Conservation (phyloP, 2,888 invertebrate genomes). For the Protophormia terraenovae region DNA sequence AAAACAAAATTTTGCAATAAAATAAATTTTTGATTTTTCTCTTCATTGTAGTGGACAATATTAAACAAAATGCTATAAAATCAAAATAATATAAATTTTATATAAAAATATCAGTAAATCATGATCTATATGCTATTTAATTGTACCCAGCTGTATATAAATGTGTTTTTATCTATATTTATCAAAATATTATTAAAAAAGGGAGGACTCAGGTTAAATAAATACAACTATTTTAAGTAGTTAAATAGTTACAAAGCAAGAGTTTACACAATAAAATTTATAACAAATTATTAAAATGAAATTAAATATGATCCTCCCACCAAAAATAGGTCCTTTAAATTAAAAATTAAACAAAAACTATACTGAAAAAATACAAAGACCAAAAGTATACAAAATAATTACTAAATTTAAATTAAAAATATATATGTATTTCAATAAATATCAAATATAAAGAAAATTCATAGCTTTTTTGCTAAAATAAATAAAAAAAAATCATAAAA, state of each 20-base stretch:
- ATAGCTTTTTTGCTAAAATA: constrained; percentile 57
- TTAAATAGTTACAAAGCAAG: constrained; percentile 33
- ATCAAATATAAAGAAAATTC: constrained; percentile 3
- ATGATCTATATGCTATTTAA: constrained; percentile 21
- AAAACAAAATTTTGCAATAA: neutral
- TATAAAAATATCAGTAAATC: neutral
- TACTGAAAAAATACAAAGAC: constrained; percentile 23
- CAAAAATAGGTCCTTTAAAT: constrained; percentile 47
- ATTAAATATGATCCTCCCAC: constrained; percentile 57
- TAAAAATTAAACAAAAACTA: constrained; percentile 4
- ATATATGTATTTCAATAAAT: neutral
- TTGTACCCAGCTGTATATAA: constrained; percentile 25
- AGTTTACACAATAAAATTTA: constrained; percentile 31
- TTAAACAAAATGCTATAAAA: neutral
- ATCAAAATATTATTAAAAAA: neutral
- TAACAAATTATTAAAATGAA: neutral
- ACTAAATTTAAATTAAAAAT: no score
- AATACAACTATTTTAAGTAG: constrained; percentile 63
- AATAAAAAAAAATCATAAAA: constrained; percentile 11
- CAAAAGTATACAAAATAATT: constrained; percentile 40
- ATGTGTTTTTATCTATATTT: constrained; percentile 36
- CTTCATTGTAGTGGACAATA: neutral
- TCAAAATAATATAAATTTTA: neutral
- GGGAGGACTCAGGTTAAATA: constrained; percentile 66
- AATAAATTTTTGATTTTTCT: neutral